Evolutionary conservation across 2,888 invertebrate species (phyloP).

Genomic region (Melanostoma scalare): DNA sequence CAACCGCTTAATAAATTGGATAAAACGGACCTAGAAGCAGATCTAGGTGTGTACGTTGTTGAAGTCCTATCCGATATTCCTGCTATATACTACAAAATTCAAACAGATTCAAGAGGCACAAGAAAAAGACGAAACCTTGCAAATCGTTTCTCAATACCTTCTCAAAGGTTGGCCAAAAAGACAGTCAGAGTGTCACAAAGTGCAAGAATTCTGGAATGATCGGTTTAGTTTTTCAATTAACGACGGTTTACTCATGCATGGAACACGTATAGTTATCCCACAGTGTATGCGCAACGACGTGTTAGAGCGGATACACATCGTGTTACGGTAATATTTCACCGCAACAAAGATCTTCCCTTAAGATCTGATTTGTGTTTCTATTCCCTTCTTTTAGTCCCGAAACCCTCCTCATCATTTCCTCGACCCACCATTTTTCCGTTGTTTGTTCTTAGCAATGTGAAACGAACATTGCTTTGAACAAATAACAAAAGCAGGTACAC

Average conservation of each 20-base stretch:
- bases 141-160: constrained; percentile 24
- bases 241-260: constrained; percentile 25
- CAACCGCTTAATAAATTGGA: constrained; percentile 27
- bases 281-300: constrained; percentile 16
- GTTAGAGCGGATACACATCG: constrained; percentile 28
- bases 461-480: too few relatives aligned
- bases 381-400: too few relatives aligned
- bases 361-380: too few relatives aligned
- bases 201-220: constrained; percentile 32
- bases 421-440: too few relatives aligned
- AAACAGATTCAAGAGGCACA: constrained; percentile 20
- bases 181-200: constrained; percentile 25
- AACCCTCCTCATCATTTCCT: too few relatives aligned
- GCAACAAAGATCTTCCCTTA: too few relatives aligned
- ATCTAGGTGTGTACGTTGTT: constrained; percentile 27
- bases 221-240: constrained; percentile 25
- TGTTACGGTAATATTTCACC: too few relatives aligned
- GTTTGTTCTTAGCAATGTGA: too few relatives aligned
- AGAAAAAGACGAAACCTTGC: constrained; percentile 22
- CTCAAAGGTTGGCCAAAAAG: constrained; percentile 24
- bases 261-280: constrained; percentile 30
- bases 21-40: constrained; percentile 34
- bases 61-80: constrained; percentile 28
- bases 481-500: too few relatives aligned
- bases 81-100: constrained; percentile 16